Evolutionary conservation across 2,797 vertebrate species (phyloP).

Genomic region (Gallinago stenura): DNA sequence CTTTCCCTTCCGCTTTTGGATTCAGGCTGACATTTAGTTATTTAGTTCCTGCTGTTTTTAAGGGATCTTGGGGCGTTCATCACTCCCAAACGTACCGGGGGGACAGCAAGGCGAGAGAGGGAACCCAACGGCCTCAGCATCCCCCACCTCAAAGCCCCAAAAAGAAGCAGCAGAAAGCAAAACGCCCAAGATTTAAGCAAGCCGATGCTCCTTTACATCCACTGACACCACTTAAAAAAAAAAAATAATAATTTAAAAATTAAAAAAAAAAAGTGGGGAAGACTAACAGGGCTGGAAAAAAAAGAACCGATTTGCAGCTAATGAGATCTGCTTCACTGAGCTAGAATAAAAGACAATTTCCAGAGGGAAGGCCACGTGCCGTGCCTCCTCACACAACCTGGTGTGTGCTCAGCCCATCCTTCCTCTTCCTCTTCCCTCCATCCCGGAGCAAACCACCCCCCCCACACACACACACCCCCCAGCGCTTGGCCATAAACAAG

Average conservation of each 20-base stretch:
- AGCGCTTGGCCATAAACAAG: neutral
- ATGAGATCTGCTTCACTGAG: neutral
- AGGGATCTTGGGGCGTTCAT: neutral
- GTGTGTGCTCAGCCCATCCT: neutral
- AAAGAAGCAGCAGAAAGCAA: neutral
- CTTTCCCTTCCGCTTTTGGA: neutral
- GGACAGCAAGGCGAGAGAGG: neutral
- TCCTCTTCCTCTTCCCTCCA: neutral
- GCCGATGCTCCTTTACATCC: neutral
- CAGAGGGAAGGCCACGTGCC: neutral
- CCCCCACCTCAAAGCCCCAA: neutral
- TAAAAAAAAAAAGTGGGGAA: neutral
- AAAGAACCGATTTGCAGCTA: neutral
- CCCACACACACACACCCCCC: no score
- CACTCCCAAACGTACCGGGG: rapidly evolving
- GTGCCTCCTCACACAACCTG: neutral
- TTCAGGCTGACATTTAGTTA: neutral
- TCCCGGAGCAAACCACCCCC: neutral
- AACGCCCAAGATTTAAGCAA: neutral
- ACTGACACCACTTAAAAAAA: neutral
- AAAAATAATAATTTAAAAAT: neutral
- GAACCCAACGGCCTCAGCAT: neutral
- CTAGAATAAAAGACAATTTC: neutral
- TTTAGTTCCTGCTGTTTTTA: neutral
- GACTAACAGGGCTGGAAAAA: neutral